Base-by-base conservation (phyloP, 2,113 vertebrate species). In the Otolemur garnettii region DNA sequence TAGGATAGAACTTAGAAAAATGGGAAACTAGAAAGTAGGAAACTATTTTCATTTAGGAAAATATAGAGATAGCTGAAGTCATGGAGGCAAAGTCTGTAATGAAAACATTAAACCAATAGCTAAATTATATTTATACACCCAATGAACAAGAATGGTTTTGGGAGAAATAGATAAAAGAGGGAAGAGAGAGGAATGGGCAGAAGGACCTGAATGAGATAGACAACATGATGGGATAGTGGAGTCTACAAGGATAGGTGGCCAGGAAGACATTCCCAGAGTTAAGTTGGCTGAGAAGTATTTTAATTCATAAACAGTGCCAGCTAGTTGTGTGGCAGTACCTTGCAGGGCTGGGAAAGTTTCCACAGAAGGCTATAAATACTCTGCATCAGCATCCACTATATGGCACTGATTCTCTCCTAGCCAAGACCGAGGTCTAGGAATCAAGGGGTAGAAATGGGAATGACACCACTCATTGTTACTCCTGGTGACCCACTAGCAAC, bases 1-100 rank as follows among this genome's bases (percentile, higher is more conserved):
- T 50, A 9, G 45, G 45, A 9, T 50, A 9, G 45, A 50, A 50
- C 45, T 10, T 50, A 50, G 45, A 50, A 50, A 50, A 50, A 50
- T 45, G 45, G 45, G 45, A 50, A 50, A 50, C 45, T 50, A 50
- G 45, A 50, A 50, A 50, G 45, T 50, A 77, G 8, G 71, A 60
- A 83, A 69, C 30, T 77, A 35, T 55, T 94, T 87, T 87, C 93
- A 28, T 55, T 95, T 75, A 87, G 45, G 50, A 42, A 68, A 94
- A 45, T 83, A 53, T 68, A 45, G 57, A 26, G 24, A 62, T 95
- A 80, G 24, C 57, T 42, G 21, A 92, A 57, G 38, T 28, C 59
- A 50, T 69, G 9, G 10, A 87, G 38, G 50, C 35, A 87, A 68
- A 6, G 45, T 33, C n/a, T 80, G 0, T 91, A 89, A 81, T 72